Evolutionary conservation across 2,888 invertebrate species (phyloP).

Genomic region (Nemurella pictetii): DNA sequence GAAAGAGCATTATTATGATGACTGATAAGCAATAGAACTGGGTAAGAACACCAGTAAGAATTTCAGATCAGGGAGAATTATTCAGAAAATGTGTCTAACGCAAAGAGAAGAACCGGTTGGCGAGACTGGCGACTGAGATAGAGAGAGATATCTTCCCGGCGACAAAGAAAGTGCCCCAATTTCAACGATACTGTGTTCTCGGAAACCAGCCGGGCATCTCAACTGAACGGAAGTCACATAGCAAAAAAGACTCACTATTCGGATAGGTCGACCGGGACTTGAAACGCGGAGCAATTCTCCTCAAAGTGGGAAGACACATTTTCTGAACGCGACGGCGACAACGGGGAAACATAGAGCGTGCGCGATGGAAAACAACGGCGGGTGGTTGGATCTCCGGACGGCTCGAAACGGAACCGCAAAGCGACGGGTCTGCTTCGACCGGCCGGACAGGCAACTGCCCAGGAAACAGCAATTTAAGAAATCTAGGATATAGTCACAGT

Average conservation of each 20-base stretch:
- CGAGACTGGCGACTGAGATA: not conserved
- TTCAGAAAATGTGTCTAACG: slow-evolving; percentile 72
- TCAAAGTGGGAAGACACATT: slow-evolving; percentile 81
- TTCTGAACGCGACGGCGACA: slow-evolving; percentile 63
- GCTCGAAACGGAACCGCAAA: not conserved
- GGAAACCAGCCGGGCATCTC: not conserved
- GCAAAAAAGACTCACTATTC: not conserved
- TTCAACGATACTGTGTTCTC: not conserved
- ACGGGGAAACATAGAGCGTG: not conserved
- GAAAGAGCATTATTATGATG: too few species aligned
- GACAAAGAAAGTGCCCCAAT: not conserved
- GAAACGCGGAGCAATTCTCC: slow-evolving; percentile 49
- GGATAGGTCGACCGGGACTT: not conserved
- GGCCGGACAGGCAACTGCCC: slow-evolving; percentile 32
- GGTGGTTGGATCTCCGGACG: not conserved
- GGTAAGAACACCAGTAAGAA: too few species aligned
- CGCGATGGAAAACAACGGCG: not conserved
- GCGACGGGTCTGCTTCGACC: not conserved
- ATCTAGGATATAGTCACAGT: slow-evolving; percentile 54
- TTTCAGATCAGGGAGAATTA: not conserved
- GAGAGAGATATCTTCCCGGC: not conserved
- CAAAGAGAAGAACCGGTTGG: slow-evolving; percentile 47
- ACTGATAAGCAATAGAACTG: too few species aligned
- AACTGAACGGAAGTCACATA: not conserved
- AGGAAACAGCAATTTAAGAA: slow-evolving; percentile 38